Percentiles rank a stretch among this genome's conserved stretches.
phyloP scores from a whole-genome alignment of 2,113 vertebrate genomes.

The Heterotilapia buettikoferi region DNA sequence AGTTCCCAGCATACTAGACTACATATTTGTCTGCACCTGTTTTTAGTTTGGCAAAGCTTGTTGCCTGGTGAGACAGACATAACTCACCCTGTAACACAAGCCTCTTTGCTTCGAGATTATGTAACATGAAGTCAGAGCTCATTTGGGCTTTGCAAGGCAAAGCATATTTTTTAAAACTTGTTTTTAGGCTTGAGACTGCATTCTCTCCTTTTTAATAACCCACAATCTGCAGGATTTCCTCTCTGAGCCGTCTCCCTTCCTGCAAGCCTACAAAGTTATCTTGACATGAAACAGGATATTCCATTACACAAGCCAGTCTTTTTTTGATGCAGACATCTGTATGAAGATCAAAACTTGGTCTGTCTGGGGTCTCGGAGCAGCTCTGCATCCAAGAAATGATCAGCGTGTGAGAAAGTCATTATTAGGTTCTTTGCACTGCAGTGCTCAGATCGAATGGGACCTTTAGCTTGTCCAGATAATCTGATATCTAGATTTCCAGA shows the following conservation, averaged over 20 bases:
- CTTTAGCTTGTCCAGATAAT: not conserved
- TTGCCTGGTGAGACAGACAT: not conserved
- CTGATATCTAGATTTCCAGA: constrained; percentile 3
- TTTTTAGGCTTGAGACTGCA: not conserved
- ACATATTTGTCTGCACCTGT: constrained; percentile 20
- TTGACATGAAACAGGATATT: constrained; percentile 36
- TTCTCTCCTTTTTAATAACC: not conserved
- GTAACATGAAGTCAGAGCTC: constrained; percentile 27
- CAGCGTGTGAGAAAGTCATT: not conserved
- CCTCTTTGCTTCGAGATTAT: constrained; percentile 18
- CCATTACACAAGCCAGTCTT: not conserved
- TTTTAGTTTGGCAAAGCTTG: constrained; percentile 1
- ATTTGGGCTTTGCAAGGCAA: not conserved
- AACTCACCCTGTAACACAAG: constrained; percentile 25
- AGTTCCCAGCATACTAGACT: not conserved
- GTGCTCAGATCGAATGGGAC: not conserved
- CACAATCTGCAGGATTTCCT: constrained; percentile 43
- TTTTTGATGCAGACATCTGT: not conserved
- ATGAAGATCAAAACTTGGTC: not conserved
- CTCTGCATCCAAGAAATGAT: not conserved
- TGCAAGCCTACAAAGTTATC: constrained; percentile 7
- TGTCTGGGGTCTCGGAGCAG: not conserved
- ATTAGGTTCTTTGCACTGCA: not conserved
- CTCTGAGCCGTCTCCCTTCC: constrained; percentile 11
- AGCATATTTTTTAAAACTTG: not conserved